phyloP scores from a whole-genome alignment of 2,888 invertebrate species.

The Stenolophus ochropezus region DNA sequence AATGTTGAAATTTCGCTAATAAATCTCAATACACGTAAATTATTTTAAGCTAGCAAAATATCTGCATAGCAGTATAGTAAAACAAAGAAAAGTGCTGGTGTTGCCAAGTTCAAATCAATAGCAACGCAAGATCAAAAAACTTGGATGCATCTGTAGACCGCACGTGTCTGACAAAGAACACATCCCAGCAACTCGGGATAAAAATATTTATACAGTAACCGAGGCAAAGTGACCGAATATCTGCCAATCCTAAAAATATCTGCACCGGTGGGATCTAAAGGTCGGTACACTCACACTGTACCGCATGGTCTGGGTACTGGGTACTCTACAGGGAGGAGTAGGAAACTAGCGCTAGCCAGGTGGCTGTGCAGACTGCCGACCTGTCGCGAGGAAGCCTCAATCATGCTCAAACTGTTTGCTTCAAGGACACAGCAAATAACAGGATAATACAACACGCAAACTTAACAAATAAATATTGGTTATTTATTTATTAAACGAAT shows the following conservation, averaged over 20 bases:
- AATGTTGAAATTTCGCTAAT: neutral
- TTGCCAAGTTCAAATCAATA: conserved; percentile 30
- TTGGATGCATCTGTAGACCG: conserved; percentile 6
- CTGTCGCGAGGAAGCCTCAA: neutral
- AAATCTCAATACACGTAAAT: neutral
- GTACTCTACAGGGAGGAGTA: neutral
- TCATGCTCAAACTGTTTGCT: neutral
- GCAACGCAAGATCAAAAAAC: conserved; percentile 9
- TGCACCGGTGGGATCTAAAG: neutral
- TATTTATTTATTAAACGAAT: too few relatives aligned
- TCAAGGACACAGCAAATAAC: neutral
- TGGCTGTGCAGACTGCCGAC: conserved; percentile 14
- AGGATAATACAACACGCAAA: neutral
- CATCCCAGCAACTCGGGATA: conserved; percentile 34
- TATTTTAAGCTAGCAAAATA: neutral
- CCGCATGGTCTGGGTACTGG: neutral
- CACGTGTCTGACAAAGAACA: conserved; percentile 43
- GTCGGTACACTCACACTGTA: neutral
- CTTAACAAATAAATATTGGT: too few relatives aligned
- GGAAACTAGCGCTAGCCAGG: conserved; percentile 10
- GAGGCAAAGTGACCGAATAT: conserved; percentile 47
- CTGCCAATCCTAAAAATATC: conserved; percentile 55
- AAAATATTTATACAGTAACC: conserved; percentile 43
- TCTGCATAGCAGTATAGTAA: neutral
- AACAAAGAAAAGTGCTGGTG: neutral